These are phyloP conservation scores for Penaeus japonicus DNA, from an alignment of 1,140 invertebrate species.

Conservation along the genomic window DNA sequence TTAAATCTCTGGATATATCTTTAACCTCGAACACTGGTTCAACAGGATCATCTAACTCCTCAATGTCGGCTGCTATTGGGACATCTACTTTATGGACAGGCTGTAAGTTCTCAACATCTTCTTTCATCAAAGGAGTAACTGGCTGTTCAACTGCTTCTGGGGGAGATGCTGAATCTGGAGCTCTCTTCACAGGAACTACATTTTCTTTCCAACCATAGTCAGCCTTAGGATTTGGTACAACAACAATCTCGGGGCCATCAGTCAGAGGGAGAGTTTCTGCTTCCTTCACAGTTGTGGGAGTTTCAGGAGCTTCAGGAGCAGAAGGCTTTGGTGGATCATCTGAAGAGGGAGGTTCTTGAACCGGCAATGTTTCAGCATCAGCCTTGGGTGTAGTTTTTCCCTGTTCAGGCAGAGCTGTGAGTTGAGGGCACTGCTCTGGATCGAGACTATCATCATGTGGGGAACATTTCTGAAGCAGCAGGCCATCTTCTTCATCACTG, in stretches of 20 bases:
- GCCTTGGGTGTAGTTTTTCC: not conserved
- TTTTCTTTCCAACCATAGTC: constrained; percentile 30
- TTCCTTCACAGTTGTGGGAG: not conserved
- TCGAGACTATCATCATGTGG: constrained; percentile 40
- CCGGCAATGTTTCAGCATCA: not conserved
- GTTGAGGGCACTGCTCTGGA: not conserved
- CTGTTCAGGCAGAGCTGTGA: not conserved
- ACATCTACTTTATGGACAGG: not conserved
- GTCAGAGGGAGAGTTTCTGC: not conserved
- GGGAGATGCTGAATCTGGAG: not conserved
- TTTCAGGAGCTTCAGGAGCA: too few relatives aligned
- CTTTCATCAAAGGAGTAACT: not conserved
- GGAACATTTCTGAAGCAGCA: constrained; percentile 22
- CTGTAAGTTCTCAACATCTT: constrained; percentile 10
- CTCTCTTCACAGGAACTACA: not conserved
- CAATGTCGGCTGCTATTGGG: not conserved
- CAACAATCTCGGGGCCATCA: not conserved
- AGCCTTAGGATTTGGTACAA: not conserved
- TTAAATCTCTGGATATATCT: too few relatives aligned
- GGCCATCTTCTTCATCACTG: constrained; percentile 47
- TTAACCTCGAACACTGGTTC: too few relatives aligned
- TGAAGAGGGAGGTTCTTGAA: not conserved
- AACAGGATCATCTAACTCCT: too few relatives aligned
- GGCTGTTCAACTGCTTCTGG: not conserved
- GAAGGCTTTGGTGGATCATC: too few relatives aligned